phyloP scores from a whole-genome alignment of 2,888 invertebrate genomes.

The Acrobasis suavella region DNA sequence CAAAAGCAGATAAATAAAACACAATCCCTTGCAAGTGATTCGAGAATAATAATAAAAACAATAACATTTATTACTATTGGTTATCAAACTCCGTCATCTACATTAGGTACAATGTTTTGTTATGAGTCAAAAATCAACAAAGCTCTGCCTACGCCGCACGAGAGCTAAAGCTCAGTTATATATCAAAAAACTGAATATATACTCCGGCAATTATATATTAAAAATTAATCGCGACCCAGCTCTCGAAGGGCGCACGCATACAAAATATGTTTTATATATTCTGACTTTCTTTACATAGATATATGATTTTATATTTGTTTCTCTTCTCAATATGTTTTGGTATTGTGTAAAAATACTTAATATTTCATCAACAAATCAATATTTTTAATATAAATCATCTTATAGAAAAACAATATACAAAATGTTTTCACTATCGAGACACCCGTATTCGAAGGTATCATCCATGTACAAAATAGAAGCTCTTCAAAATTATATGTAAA shows the following conservation, averaged over 20 bases:
- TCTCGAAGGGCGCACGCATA: slow-evolving; percentile 57
- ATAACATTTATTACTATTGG: slow-evolving; percentile 81
- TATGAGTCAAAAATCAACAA: slow-evolving; percentile 75
- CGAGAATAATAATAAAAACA: slow-evolving; percentile 81
- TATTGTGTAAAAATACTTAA: slow-evolving; percentile 81
- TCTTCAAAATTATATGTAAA: slow-evolving; percentile 55
- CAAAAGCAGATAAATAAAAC: slow-evolving; percentile 60
- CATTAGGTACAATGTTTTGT: slow-evolving; percentile 78
- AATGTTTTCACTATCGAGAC: slow-evolving; percentile 53
- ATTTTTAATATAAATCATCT: slow-evolving; percentile 75
- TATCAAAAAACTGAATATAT: slow-evolving; percentile 31
- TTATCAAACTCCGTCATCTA: slow-evolving; percentile 72
- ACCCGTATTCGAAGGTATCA: slow-evolving; percentile 61
- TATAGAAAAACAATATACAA: slow-evolving; percentile 76
- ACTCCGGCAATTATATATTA: slow-evolving; percentile 11
- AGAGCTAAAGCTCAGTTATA: slow-evolving; percentile 35
- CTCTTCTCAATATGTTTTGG: slow-evolving; percentile 73
- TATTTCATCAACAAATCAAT: slow-evolving; percentile 75
- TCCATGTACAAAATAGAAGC: slow-evolving; percentile 72
- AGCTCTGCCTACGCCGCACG: slow-evolving; percentile 59
- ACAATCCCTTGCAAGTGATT: slow-evolving; percentile 76
- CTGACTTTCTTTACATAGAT: slow-evolving; percentile 69
- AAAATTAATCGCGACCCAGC: slow-evolving; percentile 7
- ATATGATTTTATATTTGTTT: slow-evolving; percentile 66
- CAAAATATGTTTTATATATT: slow-evolving; percentile 75